Base-by-base conservation (phyloP, 2,888 invertebrate species). In the Ennomos fuscantarius region DNA sequence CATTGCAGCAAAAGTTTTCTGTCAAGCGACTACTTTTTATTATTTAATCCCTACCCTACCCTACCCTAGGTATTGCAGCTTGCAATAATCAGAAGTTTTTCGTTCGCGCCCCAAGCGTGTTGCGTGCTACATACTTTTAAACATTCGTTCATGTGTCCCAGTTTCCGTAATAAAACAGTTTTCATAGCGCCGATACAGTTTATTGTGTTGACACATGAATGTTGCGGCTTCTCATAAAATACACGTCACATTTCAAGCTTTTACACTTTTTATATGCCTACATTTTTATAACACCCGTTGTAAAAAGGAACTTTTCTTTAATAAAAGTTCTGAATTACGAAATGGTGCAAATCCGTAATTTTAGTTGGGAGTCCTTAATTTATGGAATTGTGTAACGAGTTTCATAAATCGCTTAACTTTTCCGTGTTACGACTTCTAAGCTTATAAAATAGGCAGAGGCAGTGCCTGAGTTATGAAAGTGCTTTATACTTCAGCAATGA, bases 141-240 rank as follows among this genome's bases (percentile, higher is more conserved):
- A 65, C 59, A 62, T 66, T 66, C 61, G 70, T 70, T 68, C 49
- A 54, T 53, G 53, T 59, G 67, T 56, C 62, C 69, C 58, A 69
- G 58, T 73, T 72, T 62, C 67, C 63, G 66, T 56, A 54, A 53
- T 56, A 65, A 64, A 70, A 70, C 62, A 66, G 58, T 68, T 70
- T 73, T 70, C 63, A 72, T 60, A 60, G 63, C 62, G 39, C 55
- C 63, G 57, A 66, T 64, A 66, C 54, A 59, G 55, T 71, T 73
- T 71, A 76, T 69, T 68, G 63, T 72, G 68, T 69, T 68, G 66
- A 70, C 65, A 74, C 71, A 68, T 69, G 65, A 70, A 66, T 59
- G 60, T 57, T 60, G 66, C 53, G 62, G 59, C 52, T 55, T 58
- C 58, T 31, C 59, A 39, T 62, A 63, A 70, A 69, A 68, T 24